phyloP scores from a whole-genome alignment of 92 coral and sea anemone species.

The Diadumene lineata region DNA sequence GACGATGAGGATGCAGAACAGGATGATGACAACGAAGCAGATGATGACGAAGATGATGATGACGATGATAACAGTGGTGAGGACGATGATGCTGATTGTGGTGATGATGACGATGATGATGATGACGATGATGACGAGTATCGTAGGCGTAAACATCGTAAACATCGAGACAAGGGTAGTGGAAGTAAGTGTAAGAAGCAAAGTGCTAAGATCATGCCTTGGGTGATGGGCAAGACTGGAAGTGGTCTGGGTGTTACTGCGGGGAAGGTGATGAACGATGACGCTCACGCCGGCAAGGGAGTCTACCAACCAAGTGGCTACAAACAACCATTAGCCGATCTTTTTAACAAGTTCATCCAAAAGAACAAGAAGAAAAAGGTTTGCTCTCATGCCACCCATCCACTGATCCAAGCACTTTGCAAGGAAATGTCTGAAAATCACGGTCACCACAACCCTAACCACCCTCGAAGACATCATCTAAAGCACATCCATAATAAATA shows the following conservation, averaged over 20 bases:
- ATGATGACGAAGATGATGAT: constrained; percentile 43
- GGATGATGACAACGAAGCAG: constrained; percentile 27
- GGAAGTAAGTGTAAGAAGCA: not conserved
- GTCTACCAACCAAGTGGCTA: constrained; percentile 33
- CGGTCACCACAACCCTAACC: constrained; percentile 21
- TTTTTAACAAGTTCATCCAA: constrained; percentile 16
- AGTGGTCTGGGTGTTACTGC: too few species aligned
- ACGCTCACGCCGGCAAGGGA: not conserved
- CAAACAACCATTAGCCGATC: constrained; percentile 22
- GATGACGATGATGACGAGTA: constrained; percentile 22
- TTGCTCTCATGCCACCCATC: constrained; percentile 24
- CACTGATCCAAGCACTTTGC: constrained; percentile 27
- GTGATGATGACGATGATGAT: constrained; percentile 38
- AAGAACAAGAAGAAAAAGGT: constrained; percentile 18
- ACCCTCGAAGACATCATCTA: constrained; percentile 33
- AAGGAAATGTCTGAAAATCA: constrained; percentile 22
- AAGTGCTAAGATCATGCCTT: constrained; percentile 14
- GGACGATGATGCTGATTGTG: constrained; percentile 25
- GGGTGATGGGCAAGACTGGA: constrained; percentile 18
- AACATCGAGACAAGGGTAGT: constrained; percentile 13
- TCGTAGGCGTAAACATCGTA: not conserved
- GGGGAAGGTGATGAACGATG: constrained; percentile 9
- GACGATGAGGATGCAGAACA: constrained; percentile 33
- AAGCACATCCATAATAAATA: constrained; percentile 26
- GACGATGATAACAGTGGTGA: constrained; percentile 27